These are phyloP conservation scores for Anoura caudifer DNA, from an alignment of 2,113 vertebrate species.

Conservation along the genomic window DNA sequence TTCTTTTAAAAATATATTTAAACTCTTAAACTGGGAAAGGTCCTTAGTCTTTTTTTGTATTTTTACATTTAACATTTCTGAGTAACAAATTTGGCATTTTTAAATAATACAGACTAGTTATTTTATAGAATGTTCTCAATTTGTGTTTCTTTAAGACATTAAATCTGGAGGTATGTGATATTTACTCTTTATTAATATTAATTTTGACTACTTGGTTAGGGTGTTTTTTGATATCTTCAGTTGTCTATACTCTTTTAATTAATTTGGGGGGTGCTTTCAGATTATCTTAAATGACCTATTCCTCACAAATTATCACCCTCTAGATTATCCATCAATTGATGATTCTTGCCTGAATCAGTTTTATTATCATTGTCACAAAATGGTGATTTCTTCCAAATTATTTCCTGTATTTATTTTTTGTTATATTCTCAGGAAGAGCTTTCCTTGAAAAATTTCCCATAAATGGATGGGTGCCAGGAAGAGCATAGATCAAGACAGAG, in stretches of 20 bases:
- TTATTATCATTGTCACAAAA: background rate
- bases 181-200: background rate
- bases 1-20: background rate
- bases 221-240: background rate
- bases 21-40: background rate
- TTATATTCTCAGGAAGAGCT: background rate
- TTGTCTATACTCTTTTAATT: background rate
- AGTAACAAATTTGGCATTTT: background rate
- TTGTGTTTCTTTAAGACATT: constrained; percentile 12
- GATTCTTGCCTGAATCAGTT: constrained; percentile 15
- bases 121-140: constrained; percentile 16
- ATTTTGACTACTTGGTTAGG: background rate
- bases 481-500: background rate
- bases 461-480: background rate
- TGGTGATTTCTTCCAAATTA: background rate
- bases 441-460: constrained; percentile 19
- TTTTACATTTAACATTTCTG: background rate
- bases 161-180: background rate
- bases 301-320: background rate
- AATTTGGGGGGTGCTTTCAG: background rate
- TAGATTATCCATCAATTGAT: background rate
- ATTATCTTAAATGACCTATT: background rate
- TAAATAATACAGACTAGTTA: background rate
- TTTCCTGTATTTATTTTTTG: background rate
- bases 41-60: background rate